Base-by-base conservation (phyloP, 2,888 invertebrate genomes). In the Diarsia dahlii region DNA sequence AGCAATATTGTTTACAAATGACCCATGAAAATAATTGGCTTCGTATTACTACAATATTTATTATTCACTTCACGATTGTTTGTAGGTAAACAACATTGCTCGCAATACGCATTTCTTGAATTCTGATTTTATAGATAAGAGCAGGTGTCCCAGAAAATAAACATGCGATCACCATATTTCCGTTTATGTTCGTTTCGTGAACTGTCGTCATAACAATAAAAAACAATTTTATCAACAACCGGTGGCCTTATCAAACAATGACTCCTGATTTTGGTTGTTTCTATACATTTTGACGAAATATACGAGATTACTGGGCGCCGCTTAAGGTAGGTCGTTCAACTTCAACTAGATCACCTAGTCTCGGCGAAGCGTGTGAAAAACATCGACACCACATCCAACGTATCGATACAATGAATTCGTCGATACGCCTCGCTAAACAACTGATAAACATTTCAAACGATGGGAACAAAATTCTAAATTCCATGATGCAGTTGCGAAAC, bases 281-380 rank as follows among this genome's bases (percentile, higher is more conserved):
- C 74, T 84, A 84, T 80, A 74, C 82, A 72, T 90, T 90, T 91
- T 91, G 87, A 83, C 85, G 83, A 89, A 90, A 92, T 91, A 89
- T 89, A 86, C 83, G 88, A 91, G 90, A 91, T 92, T 89, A 92
- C 88, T 89, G 81, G 81, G 77, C 76, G 84, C 71, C 78, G 80
- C 77, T 79, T 88, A 89, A 89, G 91, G 90, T 91, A 92, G 94
- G 93, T 94, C 93, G 77, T 94, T 95, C 94, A 95, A 95, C 95
- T 90, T 89, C 84, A 90, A 90, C 84, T 90, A 87, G 89, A 90
- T 86, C 91, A 91, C 86, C 87, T 85, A 88, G 90, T 91, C 89
- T 90, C 87, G 88, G 50, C 81, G 68, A 81, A 88, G 78, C 92
- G 93, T 94, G 94, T 92, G 93, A 94, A 94, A 90, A 92, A 88